phyloP scores from a whole-genome alignment of 92 coral and sea anemone genomes.

The Porites evermanni region DNA sequence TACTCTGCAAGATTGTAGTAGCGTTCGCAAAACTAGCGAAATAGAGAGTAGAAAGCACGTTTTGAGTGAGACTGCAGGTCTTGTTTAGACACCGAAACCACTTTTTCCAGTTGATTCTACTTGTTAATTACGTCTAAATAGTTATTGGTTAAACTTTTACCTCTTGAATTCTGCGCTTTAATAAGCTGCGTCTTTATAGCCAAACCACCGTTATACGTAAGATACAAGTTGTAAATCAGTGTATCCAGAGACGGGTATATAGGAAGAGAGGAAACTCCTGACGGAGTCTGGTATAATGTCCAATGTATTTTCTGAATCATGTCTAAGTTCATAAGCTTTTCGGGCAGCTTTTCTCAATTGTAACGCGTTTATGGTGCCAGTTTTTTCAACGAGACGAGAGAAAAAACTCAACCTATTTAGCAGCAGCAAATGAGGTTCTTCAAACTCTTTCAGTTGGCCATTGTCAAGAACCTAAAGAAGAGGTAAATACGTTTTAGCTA shows the following conservation, averaged over 20 bases:
- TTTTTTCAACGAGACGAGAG: conserved; percentile 84
- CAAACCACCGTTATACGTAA: not conserved
- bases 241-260: conserved; percentile 64
- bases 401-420: conserved; percentile 77
- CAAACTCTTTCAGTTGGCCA: conserved; percentile 88
- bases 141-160: not conserved
- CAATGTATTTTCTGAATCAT: conserved; percentile 47
- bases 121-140: too few relatives aligned
- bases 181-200: not conserved
- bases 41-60: too few relatives aligned
- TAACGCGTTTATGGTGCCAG: conserved; percentile 72
- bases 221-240: conserved; percentile 80
- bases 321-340: conserved; percentile 62
- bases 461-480: conserved; percentile 82
- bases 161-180: not conserved
- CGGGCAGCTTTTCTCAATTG: conserved; percentile 77
- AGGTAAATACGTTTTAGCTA: not conserved
- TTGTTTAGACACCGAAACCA: too few relatives aligned
- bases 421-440: conserved; percentile 86
- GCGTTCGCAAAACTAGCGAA: too few relatives aligned
- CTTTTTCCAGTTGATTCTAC: too few relatives aligned
- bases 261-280: conserved; percentile 58
- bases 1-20: too few relatives aligned
- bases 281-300: conserved; percentile 65
- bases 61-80: too few relatives aligned